Conservation (phyloP, 2,888 invertebrate genomes). For the Argyresthia goedartella region DNA sequence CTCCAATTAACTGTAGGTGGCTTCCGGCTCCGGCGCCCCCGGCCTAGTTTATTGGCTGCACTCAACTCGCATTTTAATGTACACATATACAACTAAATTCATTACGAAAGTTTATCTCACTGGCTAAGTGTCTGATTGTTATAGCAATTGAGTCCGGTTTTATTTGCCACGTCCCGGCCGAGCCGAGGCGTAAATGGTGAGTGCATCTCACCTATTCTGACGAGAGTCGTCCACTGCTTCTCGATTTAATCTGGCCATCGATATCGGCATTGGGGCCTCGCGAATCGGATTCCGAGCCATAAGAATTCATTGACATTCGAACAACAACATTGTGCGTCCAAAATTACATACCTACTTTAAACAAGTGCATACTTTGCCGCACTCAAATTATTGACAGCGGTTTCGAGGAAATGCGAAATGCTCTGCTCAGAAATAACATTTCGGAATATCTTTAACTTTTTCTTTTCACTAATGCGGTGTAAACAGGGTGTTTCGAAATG, state of each 20-base stretch:
- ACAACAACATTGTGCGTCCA: not conserved
- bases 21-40: slow-evolving; percentile 35
- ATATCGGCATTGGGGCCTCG: not conserved
- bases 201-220: not conserved
- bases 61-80: slow-evolving; percentile 24
- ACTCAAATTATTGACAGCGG: too few species aligned
- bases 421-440: too few species aligned
- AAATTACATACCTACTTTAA: too few species aligned
- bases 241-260: not conserved
- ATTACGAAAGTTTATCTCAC: slow-evolving; percentile 32
- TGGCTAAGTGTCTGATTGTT: slow-evolving; percentile 25
- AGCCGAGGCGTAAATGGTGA: not conserved
- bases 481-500: too few species aligned
- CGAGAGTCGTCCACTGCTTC: too few species aligned
- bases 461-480: too few species aligned
- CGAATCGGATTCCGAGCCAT: not conserved
- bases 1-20: slow-evolving; percentile 47
- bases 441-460: too few species aligned
- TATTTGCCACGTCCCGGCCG: slow-evolving; percentile 1
- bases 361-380: too few species aligned
- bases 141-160: slow-evolving; percentile 27
- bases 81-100: slow-evolving; percentile 39
- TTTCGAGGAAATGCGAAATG: too few species aligned
- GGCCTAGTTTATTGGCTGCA: slow-evolving; percentile 6
- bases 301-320: not conserved